Evolutionary conservation across 2,113 vertebrate species (phyloP).

Genomic region (Onychostruthus taczanowskii): DNA sequence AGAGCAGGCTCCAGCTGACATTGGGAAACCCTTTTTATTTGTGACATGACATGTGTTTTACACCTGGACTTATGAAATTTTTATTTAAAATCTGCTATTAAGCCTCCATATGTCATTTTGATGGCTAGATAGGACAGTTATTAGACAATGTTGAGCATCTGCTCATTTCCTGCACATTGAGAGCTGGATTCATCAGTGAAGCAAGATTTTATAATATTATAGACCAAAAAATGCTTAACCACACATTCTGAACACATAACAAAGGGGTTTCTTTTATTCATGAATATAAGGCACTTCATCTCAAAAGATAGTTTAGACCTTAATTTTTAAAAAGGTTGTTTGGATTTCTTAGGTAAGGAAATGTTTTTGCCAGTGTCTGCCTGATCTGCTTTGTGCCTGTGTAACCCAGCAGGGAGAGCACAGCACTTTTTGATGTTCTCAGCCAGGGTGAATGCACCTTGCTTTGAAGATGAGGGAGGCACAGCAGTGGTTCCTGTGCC

Average conservation of each 20-base stretch:
- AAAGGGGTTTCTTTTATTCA: neutral
- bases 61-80: neutral
- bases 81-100: neutral
- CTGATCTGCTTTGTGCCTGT: neutral
- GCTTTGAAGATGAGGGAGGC: neutral
- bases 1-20: neutral
- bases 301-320: neutral
- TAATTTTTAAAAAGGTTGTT: constrained; percentile 10
- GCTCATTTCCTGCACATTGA: neutral
- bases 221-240: neutral
- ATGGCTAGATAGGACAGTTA: neutral
- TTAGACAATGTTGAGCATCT: neutral
- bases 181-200: neutral
- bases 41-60: neutral
- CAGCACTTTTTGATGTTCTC: neutral
- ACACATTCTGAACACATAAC: neutral
- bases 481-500: neutral
- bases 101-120: neutral
- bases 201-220: neutral
- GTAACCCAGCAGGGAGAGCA: constrained; percentile 2
- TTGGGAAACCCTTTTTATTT: neutral
- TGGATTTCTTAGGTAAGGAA: neutral
- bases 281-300: neutral
- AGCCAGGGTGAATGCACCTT: neutral
- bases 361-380: neutral